Percentiles rank a stretch among this genome's conserved stretches.
These are phyloP conservation scores for Ectemnius continuus DNA, from an alignment of 2,888 invertebrate genomes.

Conservation along the genomic window DNA sequence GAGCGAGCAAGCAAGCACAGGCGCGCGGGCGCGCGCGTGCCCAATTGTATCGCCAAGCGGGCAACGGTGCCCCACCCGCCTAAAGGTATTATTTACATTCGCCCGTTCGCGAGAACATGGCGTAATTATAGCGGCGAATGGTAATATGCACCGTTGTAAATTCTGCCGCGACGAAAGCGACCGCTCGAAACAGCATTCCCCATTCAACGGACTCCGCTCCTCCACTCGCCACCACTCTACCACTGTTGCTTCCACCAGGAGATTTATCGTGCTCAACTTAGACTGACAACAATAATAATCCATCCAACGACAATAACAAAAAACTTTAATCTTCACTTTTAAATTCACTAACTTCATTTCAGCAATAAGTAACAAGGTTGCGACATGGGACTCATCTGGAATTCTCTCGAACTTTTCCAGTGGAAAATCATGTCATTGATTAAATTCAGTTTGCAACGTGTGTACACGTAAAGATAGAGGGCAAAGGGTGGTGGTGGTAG, in stretches of 20 bases:
- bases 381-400: too few relatives aligned
- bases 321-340: too few relatives aligned
- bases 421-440: too few relatives aligned
- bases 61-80: too few relatives aligned
- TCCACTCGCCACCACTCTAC: neutral
- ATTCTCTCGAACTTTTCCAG: too few relatives aligned
- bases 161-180: constrained; percentile 39
- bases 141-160: constrained; percentile 46
- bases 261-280: constrained; percentile 24
- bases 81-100: constrained; percentile 45
- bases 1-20: too few relatives aligned
- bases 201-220: neutral
- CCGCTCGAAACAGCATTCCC: constrained; percentile 39
- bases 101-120: constrained; percentile 23
- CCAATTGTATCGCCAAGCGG: constrained; percentile 39
- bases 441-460: too few relatives aligned
- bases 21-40: constrained; percentile 2
- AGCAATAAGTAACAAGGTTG: too few relatives aligned
- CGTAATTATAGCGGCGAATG: constrained; percentile 47
- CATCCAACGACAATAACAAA: neutral
- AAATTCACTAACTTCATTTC: too few relatives aligned
- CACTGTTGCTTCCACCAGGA: constrained; percentile 2
- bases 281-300: too few relatives aligned
- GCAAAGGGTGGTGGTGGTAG: too few relatives aligned
- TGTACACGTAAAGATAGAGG: too few relatives aligned